Evolutionary conservation across 1,140 invertebrate species (phyloP).

Genomic region (Drosophila oshimai): DNA sequence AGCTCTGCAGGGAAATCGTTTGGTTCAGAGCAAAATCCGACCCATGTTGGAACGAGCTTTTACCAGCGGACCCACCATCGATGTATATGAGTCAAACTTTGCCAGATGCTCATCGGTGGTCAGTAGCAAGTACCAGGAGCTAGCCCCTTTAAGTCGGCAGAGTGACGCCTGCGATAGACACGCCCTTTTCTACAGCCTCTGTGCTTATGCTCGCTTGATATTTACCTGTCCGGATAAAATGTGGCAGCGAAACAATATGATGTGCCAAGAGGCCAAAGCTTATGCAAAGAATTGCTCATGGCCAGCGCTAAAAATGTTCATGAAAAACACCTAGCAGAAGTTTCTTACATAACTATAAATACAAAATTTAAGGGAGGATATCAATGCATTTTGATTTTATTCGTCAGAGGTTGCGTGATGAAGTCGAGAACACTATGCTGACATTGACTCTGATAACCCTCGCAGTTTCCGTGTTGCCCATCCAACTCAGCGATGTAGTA

Average conservation of each 20-base stretch:
- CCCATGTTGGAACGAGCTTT: slow-evolving; percentile 60
- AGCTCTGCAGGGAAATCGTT: slow-evolving; percentile 28
- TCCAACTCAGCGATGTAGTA: slow-evolving; percentile 84
- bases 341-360: not conserved
- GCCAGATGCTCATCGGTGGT: slow-evolving; percentile 40
- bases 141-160: slow-evolving; percentile 45
- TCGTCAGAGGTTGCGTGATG: slow-evolving; percentile 50
- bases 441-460: slow-evolving; percentile 67
- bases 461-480: slow-evolving; percentile 67
- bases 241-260: slow-evolving; percentile 49
- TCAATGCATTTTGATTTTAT: slow-evolving; percentile 16
- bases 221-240: slow-evolving; percentile 33
- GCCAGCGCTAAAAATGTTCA: slow-evolving; percentile 63
- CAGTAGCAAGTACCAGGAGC: slow-evolving; percentile 28
- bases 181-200: slow-evolving; percentile 64
- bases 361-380: not conserved
- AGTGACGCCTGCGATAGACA: slow-evolving; percentile 59
- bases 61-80: slow-evolving; percentile 26
- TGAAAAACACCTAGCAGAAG: slow-evolving; percentile 48
- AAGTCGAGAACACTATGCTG: slow-evolving; percentile 54
- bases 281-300: slow-evolving; percentile 53
- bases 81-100: slow-evolving; percentile 52
- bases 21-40: slow-evolving; percentile 22
- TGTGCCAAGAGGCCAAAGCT: slow-evolving; percentile 43
- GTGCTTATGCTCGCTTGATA: slow-evolving; percentile 55